A percentile compares a stretch with the other conserved stretches of the same genome.
These are phyloP conservation scores for Volucella zonaria DNA, from an alignment of 2,888 invertebrate species.

Conservation along the genomic window DNA sequence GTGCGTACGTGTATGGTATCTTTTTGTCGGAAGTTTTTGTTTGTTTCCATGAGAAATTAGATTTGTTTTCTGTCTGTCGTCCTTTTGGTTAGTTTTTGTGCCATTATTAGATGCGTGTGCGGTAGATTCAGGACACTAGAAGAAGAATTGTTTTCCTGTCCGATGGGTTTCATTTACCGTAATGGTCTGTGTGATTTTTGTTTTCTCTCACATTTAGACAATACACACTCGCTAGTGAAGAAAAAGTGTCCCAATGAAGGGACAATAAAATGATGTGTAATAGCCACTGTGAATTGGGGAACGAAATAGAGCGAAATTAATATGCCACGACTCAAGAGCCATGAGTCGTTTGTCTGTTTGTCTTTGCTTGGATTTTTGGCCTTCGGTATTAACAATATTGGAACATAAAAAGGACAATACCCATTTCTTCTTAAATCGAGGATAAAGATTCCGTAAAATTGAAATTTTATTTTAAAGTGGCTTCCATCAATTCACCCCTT, in stretches of 20 bases:
- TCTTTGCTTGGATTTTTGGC: slow-evolving; percentile 11
- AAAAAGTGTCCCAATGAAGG: slow-evolving; percentile 60
- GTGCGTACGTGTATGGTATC: slow-evolving; percentile 15
- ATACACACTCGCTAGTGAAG: not conserved
- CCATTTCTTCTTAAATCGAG: too few relatives aligned
- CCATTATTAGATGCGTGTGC: slow-evolving; percentile 45
- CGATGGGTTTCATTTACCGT: slow-evolving; percentile 62
- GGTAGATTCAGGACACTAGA: slow-evolving; percentile 6
- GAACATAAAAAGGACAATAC: too few relatives aligned
- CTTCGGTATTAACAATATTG: not conserved
- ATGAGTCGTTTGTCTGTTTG: slow-evolving; percentile 20
- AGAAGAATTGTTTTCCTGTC: slow-evolving; percentile 29
- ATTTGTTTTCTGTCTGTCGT: slow-evolving; percentile 16
- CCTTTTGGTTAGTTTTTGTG: slow-evolving; percentile 1
- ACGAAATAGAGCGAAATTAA: slow-evolving; percentile 55
- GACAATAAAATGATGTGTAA: slow-evolving; percentile 52
- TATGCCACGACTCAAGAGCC: slow-evolving; percentile 11
- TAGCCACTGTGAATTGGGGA: slow-evolving; percentile 49
- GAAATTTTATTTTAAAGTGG: too few relatives aligned
- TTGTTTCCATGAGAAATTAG: slow-evolving; percentile 40
- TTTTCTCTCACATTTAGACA: slow-evolving; percentile 7
- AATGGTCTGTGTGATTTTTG: slow-evolving; percentile 58
- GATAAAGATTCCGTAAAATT: too few relatives aligned
- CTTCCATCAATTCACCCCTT: too few relatives aligned
- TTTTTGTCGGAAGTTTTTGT: slow-evolving; percentile 8